Evolutionary conservation across 2,888 invertebrate genomes (phyloP).

Genomic region (Dicycla oo): DNA sequence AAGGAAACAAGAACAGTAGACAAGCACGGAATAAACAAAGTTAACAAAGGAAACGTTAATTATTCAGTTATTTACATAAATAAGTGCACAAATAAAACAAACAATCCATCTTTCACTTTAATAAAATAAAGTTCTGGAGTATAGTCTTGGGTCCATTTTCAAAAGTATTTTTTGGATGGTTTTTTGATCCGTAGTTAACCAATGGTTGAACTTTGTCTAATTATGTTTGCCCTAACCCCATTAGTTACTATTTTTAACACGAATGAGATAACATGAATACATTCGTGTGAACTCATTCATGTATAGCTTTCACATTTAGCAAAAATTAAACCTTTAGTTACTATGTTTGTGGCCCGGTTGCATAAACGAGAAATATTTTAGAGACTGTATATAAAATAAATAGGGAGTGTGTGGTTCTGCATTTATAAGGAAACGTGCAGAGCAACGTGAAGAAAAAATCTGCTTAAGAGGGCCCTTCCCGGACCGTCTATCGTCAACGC

Average conservation of each 20-base stretch:
- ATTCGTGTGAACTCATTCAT: no score
- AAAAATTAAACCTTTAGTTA: no score
- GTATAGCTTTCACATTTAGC: no score
- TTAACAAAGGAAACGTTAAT: not conserved
- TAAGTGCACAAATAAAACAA: not conserved
- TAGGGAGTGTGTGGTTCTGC: not conserved
- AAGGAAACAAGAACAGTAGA: not conserved
- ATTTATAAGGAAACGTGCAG: not conserved
- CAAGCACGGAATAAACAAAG: not conserved
- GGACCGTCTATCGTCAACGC: no score
- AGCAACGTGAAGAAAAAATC: not conserved
- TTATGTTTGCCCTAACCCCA: no score
- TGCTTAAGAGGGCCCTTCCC: no score
- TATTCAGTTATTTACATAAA: conserved; percentile 23
- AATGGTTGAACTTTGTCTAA: no score
- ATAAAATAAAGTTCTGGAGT: not conserved
- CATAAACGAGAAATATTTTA: not conserved
- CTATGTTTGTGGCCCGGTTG: no score
- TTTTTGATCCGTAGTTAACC: no score
- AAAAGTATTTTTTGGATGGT: no score
- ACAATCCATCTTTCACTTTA: conserved; percentile 14
- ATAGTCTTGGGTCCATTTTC: not conserved
- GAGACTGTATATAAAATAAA: not conserved
- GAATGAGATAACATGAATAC: no score
- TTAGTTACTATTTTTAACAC: no score